Evolutionary conservation across 2,888 invertebrate genomes (phyloP), one percentile per base, ranked within the genome.

Genomic region (Calameuta pallipes): DNA sequence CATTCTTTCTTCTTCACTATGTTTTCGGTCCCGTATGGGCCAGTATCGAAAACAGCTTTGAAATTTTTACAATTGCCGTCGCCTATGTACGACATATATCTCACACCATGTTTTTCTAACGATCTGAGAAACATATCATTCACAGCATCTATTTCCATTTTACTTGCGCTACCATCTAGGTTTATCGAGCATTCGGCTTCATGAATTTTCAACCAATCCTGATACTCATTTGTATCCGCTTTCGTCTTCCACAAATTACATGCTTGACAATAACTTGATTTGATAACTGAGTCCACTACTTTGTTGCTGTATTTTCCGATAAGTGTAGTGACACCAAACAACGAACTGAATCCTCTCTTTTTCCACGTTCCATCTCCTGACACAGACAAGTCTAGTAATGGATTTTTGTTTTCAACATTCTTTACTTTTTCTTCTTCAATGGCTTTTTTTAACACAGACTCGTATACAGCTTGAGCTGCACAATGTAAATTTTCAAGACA

Each of bases 161-260:
- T 79, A 11, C 77, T 77, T 15, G 80, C 75, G 41, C 77, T 75
- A 34, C 77, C 78, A 4, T 34, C 23, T 56, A 78, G 78, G 15
- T 80, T 82, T 36, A 68, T 75, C 1, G 76, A 75, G 35, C 79
- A 79, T 6, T 11, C 23, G 56, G 76, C 75, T 75, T 79, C 75
- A 76, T 78, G 79, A 1, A 73, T 70, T 76, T 79, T 73, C 56
- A 41, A 78, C 82, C 80, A 82, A 56, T 75, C 77, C 12, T 76
- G n/a, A 30, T 74, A 79, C 1, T 73, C 79, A 36, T 78, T 76
- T 11, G 69, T 68, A 69, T 79, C 56, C 36, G 74, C 77, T 35
- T 76, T 76, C 70, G 74, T 77, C 77, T 83, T 81, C 78, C 80
- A 81, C 4, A 76, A 12, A 76, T 79, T 74, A 73, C 82, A 84